A percentile compares a stretch with the other conserved stretches of the same genome.
These are phyloP conservation scores for Sceloporus tristichus DNA, from an alignment of 2,113 vertebrate genomes.

Conservation along the genomic window DNA sequence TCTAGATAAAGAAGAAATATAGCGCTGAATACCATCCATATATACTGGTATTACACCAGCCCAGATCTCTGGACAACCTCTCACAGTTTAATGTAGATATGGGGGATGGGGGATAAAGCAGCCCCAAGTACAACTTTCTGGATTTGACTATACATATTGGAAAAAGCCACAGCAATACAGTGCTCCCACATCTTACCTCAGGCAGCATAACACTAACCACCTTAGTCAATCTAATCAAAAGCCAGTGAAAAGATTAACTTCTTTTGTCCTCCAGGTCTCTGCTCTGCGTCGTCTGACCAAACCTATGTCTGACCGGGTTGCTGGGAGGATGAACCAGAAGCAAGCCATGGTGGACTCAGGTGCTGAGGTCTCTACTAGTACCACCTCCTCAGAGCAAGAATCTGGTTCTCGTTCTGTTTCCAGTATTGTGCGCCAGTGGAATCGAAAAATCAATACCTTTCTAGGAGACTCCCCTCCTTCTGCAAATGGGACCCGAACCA, in stretches of 20 bases:
- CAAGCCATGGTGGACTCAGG: constrained; percentile 84
- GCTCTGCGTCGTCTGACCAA: constrained; percentile 92
- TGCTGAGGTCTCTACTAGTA: constrained; percentile 88
- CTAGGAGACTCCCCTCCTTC: constrained; percentile 80
- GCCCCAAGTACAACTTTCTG: not conserved
- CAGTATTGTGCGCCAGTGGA: constrained; percentile 96
- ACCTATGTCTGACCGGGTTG: constrained; percentile 91
- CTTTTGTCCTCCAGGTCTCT: constrained; percentile 77
- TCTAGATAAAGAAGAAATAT: not conserved
- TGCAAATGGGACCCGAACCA: constrained; percentile 73
- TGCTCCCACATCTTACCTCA: not conserved
- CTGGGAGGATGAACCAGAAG: constrained; percentile 80
- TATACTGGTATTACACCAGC: not conserved
- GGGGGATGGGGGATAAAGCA: not conserved
- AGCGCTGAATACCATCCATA: not conserved
- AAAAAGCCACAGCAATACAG: not conserved
- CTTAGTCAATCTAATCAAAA: not conserved
- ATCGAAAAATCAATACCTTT: constrained; percentile 90
- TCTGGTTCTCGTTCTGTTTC: constrained; percentile 85
- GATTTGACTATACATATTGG: not conserved
- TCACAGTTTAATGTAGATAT: not conserved
- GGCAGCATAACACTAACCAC: too few relatives aligned
- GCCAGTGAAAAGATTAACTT: not conserved
- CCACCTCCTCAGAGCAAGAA: constrained; percentile 90
- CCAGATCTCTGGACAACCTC: not conserved